phyloP scores from a whole-genome alignment of 2,797 vertebrate genomes.

The Perodicticus potto region DNA sequence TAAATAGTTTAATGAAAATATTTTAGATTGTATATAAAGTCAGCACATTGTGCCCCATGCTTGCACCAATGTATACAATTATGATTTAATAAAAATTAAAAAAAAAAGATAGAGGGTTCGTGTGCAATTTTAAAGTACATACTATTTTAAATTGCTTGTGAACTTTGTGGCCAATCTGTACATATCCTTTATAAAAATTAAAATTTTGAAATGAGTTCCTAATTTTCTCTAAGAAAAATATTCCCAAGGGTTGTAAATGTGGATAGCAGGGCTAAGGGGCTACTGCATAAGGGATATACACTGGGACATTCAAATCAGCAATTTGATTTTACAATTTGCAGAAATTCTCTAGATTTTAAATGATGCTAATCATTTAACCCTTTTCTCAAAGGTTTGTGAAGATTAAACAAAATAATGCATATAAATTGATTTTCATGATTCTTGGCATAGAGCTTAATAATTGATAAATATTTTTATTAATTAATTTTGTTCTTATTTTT shows the following conservation, averaged over 20 bases:
- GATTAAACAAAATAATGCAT: neutral
- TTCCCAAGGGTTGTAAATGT: neutral
- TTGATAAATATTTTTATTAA: neutral
- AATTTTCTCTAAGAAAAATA: neutral
- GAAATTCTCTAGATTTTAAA: conserved; percentile 29
- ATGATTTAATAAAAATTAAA: too few species aligned
- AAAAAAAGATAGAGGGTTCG: neutral
- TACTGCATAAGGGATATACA: neutral
- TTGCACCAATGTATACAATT: too few species aligned
- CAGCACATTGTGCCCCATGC: too few species aligned
- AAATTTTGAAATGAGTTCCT: conserved; percentile 28
- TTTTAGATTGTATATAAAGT: too few species aligned
- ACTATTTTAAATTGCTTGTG: too few species aligned
- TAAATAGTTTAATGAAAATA: too few species aligned
- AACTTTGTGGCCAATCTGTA: too few species aligned
- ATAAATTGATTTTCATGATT: conserved; percentile 22
- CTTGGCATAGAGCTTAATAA: neutral
- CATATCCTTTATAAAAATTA: conserved; percentile 17
- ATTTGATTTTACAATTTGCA: neutral
- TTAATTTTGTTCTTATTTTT: conserved; percentile 19
- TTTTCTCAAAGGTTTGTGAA: neutral
- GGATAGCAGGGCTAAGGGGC: neutral
- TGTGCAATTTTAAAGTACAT: too few species aligned
- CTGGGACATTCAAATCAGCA: neutral
- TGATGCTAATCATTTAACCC: neutral